Evolutionary conservation across 2,888 invertebrate species (phyloP).

Genomic region (Nineta flava): DNA sequence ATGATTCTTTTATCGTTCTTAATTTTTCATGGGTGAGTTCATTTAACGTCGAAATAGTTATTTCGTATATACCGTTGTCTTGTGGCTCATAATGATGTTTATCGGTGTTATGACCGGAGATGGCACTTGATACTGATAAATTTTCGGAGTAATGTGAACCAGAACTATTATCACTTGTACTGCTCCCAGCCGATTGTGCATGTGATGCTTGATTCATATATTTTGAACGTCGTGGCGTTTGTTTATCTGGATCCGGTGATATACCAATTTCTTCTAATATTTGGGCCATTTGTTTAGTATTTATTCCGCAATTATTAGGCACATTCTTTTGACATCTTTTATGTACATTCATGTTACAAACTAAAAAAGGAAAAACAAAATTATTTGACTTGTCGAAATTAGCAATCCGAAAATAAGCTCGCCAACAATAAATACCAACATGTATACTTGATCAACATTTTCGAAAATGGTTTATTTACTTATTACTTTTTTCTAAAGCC

Average conservation of each 20-base stretch:
- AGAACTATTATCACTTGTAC: slow-evolving; percentile 21
- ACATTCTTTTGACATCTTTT: slow-evolving; percentile 98
- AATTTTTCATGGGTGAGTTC: no score
- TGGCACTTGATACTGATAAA: slow-evolving; percentile 17
- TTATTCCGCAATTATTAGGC: slow-evolving; percentile 97
- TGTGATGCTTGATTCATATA: slow-evolving; percentile 7
- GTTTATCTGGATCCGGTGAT: slow-evolving; percentile 73
- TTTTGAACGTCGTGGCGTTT: slow-evolving; percentile 45
- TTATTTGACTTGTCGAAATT: neutral
- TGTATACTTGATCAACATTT: no score
- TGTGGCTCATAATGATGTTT: slow-evolving; percentile 27
- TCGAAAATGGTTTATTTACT: no score
- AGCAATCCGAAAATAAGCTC: no score
- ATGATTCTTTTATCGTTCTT: no score
- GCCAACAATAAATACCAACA: neutral
- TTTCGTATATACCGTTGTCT: slow-evolving; percentile 6
- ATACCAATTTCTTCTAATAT: slow-evolving; percentile 85
- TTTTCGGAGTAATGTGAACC: slow-evolving; percentile 13
- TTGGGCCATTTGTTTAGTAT: slow-evolving; percentile 91
- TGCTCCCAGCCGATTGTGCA: slow-evolving; percentile 21
- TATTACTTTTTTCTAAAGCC: no score
- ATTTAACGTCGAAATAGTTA: no score
- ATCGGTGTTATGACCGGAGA: neutral
- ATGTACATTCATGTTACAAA: slow-evolving; percentile 94
- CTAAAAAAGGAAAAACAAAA: slow-evolving; percentile 32